These are phyloP conservation scores for Leptinotarsa juncta DNA, from an alignment of 2,888 invertebrate genomes.

Conservation along the genomic window DNA sequence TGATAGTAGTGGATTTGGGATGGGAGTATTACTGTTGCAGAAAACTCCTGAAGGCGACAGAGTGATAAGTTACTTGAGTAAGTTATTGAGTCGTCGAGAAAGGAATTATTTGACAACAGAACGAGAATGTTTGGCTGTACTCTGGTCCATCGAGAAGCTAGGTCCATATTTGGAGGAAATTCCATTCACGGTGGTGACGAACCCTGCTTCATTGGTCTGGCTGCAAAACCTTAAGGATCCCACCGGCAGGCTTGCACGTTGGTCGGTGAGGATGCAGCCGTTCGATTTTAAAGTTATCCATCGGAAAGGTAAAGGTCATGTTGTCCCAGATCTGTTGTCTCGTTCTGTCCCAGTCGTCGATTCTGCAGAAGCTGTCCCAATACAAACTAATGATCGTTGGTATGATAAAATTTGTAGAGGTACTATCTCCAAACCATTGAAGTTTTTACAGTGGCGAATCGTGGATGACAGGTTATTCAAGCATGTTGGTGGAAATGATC, in stretches of 20 bases:
- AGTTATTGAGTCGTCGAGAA: conserved; percentile 34
- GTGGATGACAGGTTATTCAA: conserved; percentile 40
- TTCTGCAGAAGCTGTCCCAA: not conserved
- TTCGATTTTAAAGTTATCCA: conserved; percentile 44
- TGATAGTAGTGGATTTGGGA: too few relatives aligned
- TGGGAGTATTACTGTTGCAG: too few relatives aligned
- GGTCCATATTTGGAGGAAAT: conserved; percentile 16
- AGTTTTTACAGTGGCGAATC: conserved; percentile 43
- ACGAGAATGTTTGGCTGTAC: conserved; percentile 35
- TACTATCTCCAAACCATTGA: conserved; percentile 24
- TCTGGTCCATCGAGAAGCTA: conserved; percentile 40
- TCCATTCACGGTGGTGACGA: too few relatives aligned
- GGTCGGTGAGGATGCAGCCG: conserved; percentile 34
- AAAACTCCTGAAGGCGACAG: too few relatives aligned
- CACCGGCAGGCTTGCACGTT: conserved; percentile 8
- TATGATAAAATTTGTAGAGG: conserved; percentile 36
- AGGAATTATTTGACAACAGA: conserved; percentile 30
- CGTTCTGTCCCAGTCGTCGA: conserved; percentile 27
- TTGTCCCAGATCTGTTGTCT: conserved; percentile 36
- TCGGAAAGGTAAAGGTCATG: conserved; percentile 33
- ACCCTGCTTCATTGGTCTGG: too few relatives aligned
- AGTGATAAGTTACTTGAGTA: conserved; percentile 14
- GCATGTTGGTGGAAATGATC: conserved; percentile 31
- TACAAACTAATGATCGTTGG: conserved; percentile 38
- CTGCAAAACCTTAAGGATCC: too few relatives aligned